phyloP scores from a whole-genome alignment of 2,888 invertebrate species.

The Fabriciana adippe region DNA sequence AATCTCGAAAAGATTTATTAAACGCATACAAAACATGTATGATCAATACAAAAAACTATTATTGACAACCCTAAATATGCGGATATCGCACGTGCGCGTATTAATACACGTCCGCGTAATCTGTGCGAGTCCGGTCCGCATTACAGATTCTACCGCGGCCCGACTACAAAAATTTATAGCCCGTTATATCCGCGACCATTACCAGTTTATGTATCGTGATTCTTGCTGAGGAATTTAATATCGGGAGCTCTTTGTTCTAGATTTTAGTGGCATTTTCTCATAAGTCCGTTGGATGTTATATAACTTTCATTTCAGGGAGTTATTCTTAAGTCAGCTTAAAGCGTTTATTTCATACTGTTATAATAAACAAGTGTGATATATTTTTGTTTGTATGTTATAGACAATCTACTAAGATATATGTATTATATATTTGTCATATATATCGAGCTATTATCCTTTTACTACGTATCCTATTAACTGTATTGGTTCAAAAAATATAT shows the following conservation, averaged over 20 bases:
- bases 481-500: too few species aligned
- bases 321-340: neutral
- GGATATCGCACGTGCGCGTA: conserved; percentile 49
- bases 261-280: conserved; percentile 32
- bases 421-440: too few species aligned
- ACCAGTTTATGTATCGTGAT: conserved; percentile 64
- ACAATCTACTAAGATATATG: too few species aligned
- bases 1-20: neutral
- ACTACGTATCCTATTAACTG: too few species aligned
- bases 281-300: conserved; percentile 6
- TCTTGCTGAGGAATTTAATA: conserved; percentile 70
- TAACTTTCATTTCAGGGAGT: neutral
- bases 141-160: conserved; percentile 59
- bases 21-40: neutral
- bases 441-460: too few species aligned
- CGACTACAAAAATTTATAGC: conserved; percentile 82
- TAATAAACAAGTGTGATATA: too few species aligned
- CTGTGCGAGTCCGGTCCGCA: conserved; percentile 63
- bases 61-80: conserved; percentile 42
- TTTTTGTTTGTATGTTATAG: too few species aligned
- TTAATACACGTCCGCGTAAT: conserved; percentile 70
- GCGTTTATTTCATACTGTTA: neutral
- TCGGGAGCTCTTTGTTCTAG: conserved; percentile 46
- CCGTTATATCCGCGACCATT: conserved; percentile 56
- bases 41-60: neutral